These are phyloP conservation scores for Mesitornis unicolor DNA, from an alignment of 2,113 vertebrate genomes.

Conservation along the genomic window DNA sequence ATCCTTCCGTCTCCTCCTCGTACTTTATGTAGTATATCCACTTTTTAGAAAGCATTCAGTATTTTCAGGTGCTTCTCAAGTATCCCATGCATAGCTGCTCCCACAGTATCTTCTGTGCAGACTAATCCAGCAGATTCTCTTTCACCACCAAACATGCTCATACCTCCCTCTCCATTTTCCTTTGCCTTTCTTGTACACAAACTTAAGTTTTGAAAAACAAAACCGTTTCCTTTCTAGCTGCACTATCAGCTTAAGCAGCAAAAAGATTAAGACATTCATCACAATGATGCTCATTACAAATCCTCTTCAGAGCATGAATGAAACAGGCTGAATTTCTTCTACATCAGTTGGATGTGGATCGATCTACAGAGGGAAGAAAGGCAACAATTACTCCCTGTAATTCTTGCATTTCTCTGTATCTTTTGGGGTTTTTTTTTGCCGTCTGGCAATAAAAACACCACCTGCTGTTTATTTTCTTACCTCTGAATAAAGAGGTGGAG, in stretches of 20 bases:
- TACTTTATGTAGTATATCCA: background rate
- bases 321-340: slow-evolving; percentile 63
- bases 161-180: background rate
- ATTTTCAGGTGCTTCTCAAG: background rate
- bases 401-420: background rate
- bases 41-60: background rate
- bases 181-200: background rate
- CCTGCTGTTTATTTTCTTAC: slow-evolving; percentile 61
- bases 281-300: slow-evolving; percentile 8
- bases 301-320: slow-evolving; percentile 68
- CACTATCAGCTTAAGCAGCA: slow-evolving; percentile 33
- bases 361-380: slow-evolving; percentile 57
- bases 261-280: slow-evolving; percentile 31
- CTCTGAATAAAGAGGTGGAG: slow-evolving; percentile 85
- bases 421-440: background rate
- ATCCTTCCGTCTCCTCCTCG: background rate
- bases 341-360: slow-evolving; percentile 75
- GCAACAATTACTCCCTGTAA: background rate
- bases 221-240: slow-evolving; percentile 23
- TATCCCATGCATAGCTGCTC: background rate
- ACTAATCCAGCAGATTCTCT: background rate
- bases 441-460: slow-evolving; percentile 7
- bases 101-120: background rate
- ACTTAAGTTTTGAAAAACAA: background rate
- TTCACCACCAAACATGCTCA: background rate